Evolutionary conservation across 2,888 invertebrate species (phyloP).

Genomic region (Andrena bicolor): DNA sequence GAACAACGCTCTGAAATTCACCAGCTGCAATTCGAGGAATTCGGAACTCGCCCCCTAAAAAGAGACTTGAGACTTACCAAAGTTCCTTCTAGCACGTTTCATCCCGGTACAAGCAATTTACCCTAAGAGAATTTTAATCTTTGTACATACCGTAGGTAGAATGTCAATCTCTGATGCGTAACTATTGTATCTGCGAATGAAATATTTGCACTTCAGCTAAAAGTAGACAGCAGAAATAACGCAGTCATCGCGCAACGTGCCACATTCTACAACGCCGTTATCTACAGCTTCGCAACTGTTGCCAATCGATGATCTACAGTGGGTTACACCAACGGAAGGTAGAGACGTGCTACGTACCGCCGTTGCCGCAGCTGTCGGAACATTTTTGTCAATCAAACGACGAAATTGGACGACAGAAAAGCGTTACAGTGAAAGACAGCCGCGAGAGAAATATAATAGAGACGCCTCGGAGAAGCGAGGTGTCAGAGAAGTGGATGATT

Average conservation of each 20-base stretch:
- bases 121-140: neutral
- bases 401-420: constrained; percentile 23
- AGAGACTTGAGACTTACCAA: neutral
- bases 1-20: neutral
- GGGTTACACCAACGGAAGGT: neutral
- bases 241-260: neutral
- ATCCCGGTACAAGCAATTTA: neutral
- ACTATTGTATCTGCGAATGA: neutral
- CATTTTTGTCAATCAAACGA: neutral
- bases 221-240: neutral
- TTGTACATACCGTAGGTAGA: too few relatives aligned
- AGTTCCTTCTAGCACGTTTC: neutral
- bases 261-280: neutral
- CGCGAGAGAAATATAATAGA: constrained; percentile 48
- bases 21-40: neutral
- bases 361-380: neutral
- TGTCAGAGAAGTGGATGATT: constrained; percentile 35
- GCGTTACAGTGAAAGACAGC: constrained; percentile 35
- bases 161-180: too few relatives aligned
- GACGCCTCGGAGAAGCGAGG: constrained; percentile 32
- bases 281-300: neutral
- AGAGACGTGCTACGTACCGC: neutral
- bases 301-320: neutral
- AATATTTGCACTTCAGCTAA: neutral
- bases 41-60: neutral